Conservation (phyloP, 1,140 invertebrate species). For the Drosophila fuyamai region DNA sequence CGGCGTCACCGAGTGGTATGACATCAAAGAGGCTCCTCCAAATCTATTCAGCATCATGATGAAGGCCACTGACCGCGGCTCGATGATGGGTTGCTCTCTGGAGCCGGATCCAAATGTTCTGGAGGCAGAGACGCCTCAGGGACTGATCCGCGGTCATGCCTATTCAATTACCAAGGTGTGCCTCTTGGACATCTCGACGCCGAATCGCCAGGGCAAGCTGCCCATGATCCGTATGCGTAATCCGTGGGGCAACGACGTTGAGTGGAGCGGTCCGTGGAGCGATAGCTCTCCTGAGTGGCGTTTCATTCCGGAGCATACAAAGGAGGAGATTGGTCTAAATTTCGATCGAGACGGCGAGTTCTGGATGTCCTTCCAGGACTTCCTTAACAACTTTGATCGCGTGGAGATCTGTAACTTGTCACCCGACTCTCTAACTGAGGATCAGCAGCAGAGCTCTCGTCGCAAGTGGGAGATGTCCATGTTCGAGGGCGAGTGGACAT, state of each 20-base stretch:
- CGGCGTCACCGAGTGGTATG: conserved; percentile 98
- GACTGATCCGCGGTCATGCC: conserved; percentile 97
- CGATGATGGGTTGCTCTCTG: conserved; percentile 98
- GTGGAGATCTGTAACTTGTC: conserved; percentile 98
- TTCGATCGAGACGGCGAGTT: conserved; percentile 99
- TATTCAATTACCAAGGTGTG: conserved; percentile 97
- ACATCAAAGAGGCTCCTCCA: conserved; percentile 93
- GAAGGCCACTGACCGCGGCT: conserved; percentile 96
- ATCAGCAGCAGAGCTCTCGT: conserved; percentile 88
- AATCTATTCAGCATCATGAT: conserved; percentile 96
- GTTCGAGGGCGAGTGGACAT: conserved; percentile 96
- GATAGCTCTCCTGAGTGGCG: conserved; percentile 97
- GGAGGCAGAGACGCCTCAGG: conserved; percentile 96
- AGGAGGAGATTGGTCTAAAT: conserved; percentile 94
- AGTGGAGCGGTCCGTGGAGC: conserved; percentile 99
- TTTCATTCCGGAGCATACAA: conserved; percentile 94
- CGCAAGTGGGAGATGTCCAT: conserved; percentile 97
- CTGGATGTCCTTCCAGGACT: conserved; percentile 97
- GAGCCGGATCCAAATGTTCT: conserved; percentile 95
- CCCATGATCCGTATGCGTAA: conserved; percentile 94
- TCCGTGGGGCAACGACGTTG: conserved; percentile 99
- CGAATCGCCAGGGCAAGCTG: conserved; percentile 91
- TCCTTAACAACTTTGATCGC: conserved; percentile 89
- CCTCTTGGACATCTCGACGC: conserved; percentile 94
- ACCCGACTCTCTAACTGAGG: conserved; percentile 95